A percentile compares a stretch with the other conserved stretches of the same genome.
phyloP scores from a whole-genome alignment of 2,888 invertebrate species.

The Bugulina stolonifera region DNA sequence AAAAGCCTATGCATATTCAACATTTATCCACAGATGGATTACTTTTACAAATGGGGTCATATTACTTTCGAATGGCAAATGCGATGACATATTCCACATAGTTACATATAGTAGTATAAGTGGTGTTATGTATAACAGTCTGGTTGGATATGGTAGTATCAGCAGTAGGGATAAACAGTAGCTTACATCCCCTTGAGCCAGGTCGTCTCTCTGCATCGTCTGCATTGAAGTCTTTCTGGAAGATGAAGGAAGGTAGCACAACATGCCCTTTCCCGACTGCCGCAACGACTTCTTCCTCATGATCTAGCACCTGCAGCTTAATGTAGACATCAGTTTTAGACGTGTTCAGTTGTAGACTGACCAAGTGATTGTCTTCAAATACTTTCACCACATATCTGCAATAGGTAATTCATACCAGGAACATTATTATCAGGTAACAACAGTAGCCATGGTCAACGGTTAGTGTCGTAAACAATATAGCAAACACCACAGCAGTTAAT shows the following conservation, averaged over 20 bases:
- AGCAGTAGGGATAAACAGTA: background rate
- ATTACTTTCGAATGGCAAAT: too few species aligned
- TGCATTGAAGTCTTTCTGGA: slow-evolving; percentile 41
- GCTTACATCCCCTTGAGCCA: slow-evolving; percentile 46
- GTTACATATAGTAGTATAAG: background rate
- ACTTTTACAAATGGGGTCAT: too few species aligned
- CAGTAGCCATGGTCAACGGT: too few species aligned
- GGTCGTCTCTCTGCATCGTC: slow-evolving; percentile 36
- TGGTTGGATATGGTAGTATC: background rate
- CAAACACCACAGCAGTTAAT: too few species aligned
- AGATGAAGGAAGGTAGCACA: slow-evolving; percentile 48
- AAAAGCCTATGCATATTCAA: too few species aligned
- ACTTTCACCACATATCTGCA: slow-evolving; percentile 48
- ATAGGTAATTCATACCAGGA: background rate
- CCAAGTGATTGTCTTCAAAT: slow-evolving; percentile 44
- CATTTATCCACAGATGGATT: too few species aligned
- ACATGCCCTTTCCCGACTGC: slow-evolving; percentile 47
- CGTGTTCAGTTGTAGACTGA: slow-evolving; percentile 48
- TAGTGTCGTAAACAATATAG: too few species aligned
- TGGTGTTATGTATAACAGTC: background rate
- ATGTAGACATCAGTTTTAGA: slow-evolving; percentile 50
- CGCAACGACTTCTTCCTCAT: slow-evolving; percentile 43
- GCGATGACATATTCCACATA: too few species aligned
- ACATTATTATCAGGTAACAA: background rate
- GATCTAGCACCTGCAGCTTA: slow-evolving; percentile 45